phyloP scores from a whole-genome alignment of 2,888 invertebrate species.

The Acrobasis suavella region DNA sequence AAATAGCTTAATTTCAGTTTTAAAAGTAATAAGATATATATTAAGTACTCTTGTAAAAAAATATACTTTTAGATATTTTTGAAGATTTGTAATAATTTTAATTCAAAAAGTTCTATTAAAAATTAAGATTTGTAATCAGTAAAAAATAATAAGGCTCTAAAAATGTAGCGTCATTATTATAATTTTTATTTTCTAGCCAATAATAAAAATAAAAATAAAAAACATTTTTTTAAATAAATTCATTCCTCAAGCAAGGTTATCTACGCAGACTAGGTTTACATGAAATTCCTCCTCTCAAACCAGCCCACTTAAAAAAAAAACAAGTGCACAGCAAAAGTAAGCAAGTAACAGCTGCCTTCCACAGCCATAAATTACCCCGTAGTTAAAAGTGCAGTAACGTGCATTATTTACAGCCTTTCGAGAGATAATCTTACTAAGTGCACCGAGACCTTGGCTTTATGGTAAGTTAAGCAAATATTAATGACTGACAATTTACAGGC shows the following conservation, averaged over 20 bases:
- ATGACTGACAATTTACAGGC: conserved; percentile 60
- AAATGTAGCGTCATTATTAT: too few species aligned
- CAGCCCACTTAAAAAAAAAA: not conserved
- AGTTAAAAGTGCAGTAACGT: conserved; percentile 50
- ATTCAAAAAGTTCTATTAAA: too few species aligned
- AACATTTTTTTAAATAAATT: not conserved
- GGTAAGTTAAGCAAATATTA: conserved; percentile 71
- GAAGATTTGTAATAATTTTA: too few species aligned
- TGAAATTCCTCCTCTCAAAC: not conserved
- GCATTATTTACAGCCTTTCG: conserved; percentile 60
- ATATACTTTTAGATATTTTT: too few species aligned
- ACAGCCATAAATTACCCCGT: conserved; percentile 54
- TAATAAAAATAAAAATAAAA: not conserved
- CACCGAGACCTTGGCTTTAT: conserved; percentile 61
- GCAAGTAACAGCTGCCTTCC: conserved; percentile 28
- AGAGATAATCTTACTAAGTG: conserved; percentile 66
- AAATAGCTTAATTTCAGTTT: too few species aligned
- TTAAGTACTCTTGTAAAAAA: too few species aligned
- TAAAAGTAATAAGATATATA: too few species aligned
- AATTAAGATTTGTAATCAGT: too few species aligned
- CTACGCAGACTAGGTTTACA: not conserved
- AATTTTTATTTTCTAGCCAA: too few species aligned
- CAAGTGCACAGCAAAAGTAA: not conserved
- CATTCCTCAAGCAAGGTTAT: not conserved
- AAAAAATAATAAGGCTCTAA: too few species aligned